Conservation (phyloP, 2,797 vertebrate genomes). For the Leptoclinus maculatus region DNA sequence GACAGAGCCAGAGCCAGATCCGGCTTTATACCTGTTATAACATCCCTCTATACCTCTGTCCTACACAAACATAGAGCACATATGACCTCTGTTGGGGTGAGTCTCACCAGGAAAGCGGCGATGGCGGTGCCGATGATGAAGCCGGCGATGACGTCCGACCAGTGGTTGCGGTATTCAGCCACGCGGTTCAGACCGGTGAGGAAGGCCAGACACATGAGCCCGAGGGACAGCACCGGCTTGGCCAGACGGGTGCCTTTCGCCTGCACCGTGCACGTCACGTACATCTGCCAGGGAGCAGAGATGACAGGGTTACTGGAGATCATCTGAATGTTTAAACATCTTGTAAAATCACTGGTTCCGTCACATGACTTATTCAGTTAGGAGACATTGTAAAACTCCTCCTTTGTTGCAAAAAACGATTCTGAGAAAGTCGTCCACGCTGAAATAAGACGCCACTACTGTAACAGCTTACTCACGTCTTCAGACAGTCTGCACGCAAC, state of each 20-base stretch:
- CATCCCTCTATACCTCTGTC: neutral
- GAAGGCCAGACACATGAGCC: slow-evolving; percentile 95
- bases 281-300: slow-evolving; percentile 87
- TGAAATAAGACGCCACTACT: neutral
- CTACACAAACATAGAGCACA: neutral
- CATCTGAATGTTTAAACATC: neutral
- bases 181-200: slow-evolving; percentile 97
- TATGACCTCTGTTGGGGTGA: neutral
- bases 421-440: neutral
- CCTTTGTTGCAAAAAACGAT: neutral
- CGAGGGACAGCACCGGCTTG: slow-evolving; percentile 93
- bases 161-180: slow-evolving; percentile 99
- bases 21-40: too few relatives aligned
- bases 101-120: slow-evolving; percentile 95
- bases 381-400: neutral
- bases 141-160: slow-evolving; percentile 97
- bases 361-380: neutral
- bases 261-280: slow-evolving; percentile 95
- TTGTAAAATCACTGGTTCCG: neutral
- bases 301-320: slow-evolving; percentile 3
- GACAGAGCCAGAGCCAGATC: too few relatives aligned
- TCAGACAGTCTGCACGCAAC: neutral
- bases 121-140: slow-evolving; percentile 95
- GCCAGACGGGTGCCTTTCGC: slow-evolving; percentile 95
- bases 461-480: neutral